phyloP scores from a whole-genome alignment of 2,888 invertebrate genomes.

The Keiferia lycopersicella region DNA sequence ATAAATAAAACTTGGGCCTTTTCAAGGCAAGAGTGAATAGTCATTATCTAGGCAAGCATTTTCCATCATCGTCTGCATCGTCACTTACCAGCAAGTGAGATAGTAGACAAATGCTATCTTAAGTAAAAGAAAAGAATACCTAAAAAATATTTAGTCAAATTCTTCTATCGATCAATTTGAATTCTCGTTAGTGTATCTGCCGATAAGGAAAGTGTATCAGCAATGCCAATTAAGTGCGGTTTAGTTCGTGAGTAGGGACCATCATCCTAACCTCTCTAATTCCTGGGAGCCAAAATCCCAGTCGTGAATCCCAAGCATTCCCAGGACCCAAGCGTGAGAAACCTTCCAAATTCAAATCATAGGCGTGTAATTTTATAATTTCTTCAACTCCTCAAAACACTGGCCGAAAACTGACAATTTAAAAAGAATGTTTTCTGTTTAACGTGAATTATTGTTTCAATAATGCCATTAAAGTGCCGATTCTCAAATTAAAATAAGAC shows the following conservation, averaged over 20 bases:
- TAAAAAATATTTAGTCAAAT: no score
- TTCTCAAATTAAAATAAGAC: slow-evolving; percentile 74
- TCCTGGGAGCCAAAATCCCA: slow-evolving; percentile 62
- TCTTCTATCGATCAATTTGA: background rate
- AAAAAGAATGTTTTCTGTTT: slow-evolving; percentile 16
- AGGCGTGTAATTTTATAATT: slow-evolving; percentile 40
- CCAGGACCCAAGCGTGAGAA: slow-evolving; percentile 67
- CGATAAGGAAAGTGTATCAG: slow-evolving; percentile 1
- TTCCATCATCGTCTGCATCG: no score
- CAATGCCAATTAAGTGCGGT: background rate
- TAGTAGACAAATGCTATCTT: no score
- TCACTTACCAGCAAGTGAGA: no score
- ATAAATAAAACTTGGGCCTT: no score
- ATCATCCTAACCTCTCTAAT: slow-evolving; percentile 48
- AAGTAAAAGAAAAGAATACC: no score
- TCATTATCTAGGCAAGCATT: no score
- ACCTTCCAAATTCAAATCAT: slow-evolving; percentile 37
- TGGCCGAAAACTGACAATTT: slow-evolving; percentile 16
- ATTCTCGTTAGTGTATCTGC: background rate
- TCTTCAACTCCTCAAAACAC: slow-evolving; percentile 5
- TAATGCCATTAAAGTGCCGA: slow-evolving; percentile 49
- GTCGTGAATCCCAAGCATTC: slow-evolving; percentile 23
- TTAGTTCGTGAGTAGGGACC: slow-evolving; percentile 17
- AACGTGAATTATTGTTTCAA: slow-evolving; percentile 46
- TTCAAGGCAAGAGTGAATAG: no score